These are phyloP conservation scores for Drosophila aff. DNA, from an alignment of 1,140 invertebrate species.

Conservation along the genomic window DNA sequence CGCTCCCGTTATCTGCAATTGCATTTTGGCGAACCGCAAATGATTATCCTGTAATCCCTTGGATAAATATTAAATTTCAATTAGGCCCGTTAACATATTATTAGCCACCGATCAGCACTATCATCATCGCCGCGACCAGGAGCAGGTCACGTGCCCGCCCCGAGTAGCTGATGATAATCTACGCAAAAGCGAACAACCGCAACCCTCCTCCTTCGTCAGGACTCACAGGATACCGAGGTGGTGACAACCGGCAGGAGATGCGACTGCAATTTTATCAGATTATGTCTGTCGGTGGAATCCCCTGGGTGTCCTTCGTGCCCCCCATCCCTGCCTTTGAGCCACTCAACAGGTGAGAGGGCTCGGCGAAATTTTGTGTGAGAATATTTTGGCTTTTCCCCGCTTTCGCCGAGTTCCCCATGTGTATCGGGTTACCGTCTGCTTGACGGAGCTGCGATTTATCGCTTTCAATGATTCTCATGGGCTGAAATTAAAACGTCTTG, in stretches of 20 bases:
- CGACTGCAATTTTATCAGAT: constrained; percentile 78
- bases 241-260: constrained; percentile 53
- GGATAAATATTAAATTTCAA: constrained; percentile 85
- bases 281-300: constrained; percentile 46
- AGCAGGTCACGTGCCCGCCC: constrained; percentile 71
- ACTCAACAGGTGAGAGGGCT: constrained; percentile 70
- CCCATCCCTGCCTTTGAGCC: neutral
- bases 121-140: constrained; percentile 35
- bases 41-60: constrained; percentile 82
- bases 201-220: constrained; percentile 36
- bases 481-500: constrained; percentile 50
- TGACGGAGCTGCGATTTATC: constrained; percentile 69
- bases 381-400: constrained; percentile 46
- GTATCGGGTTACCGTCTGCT: constrained; percentile 55
- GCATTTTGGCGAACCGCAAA: constrained; percentile 71
- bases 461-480: constrained; percentile 77
- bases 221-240: constrained; percentile 32
- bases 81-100: constrained; percentile 81
- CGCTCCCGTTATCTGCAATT: constrained; percentile 57
- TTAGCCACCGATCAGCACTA: constrained; percentile 60
- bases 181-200: constrained; percentile 53
- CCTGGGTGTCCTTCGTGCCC: constrained; percentile 38
- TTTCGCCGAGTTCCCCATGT: constrained; percentile 48
- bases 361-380: constrained; percentile 66
- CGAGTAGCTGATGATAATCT: constrained; percentile 69